Evolutionary conservation across 2,113 vertebrate species (phyloP).

Genomic region (Burhinus bistriatus): DNA sequence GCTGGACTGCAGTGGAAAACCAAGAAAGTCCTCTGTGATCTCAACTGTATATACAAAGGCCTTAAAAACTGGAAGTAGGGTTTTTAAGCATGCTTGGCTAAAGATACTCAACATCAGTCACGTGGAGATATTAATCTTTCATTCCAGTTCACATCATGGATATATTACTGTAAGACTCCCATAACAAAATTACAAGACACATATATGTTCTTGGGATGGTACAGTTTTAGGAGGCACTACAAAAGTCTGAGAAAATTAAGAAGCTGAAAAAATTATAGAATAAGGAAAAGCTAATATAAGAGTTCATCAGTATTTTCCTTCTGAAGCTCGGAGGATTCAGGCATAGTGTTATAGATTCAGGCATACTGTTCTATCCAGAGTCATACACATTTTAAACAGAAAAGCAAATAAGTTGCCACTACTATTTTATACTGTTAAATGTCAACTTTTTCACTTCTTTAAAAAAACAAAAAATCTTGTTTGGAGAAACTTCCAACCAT

Average conservation of each 20-base stretch:
- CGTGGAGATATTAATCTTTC: neutral
- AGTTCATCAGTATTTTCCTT: neutral
- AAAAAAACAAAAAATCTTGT: neutral
- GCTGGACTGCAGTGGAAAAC: neutral
- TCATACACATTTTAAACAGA: neutral
- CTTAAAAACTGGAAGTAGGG: neutral
- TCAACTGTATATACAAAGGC: neutral
- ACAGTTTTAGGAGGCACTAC: neutral
- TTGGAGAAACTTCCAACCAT: neutral
- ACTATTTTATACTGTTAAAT: neutral
- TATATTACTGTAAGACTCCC: neutral
- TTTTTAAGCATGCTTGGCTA: neutral
- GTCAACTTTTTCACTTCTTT: neutral
- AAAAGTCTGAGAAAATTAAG: neutral
- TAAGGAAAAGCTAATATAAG: neutral
- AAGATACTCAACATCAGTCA: neutral
- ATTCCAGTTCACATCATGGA: accelerated
- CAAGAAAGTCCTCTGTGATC: neutral
- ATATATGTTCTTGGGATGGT: neutral
- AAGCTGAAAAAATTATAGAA: neutral
- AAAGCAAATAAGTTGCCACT: neutral
- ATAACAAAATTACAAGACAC: neutral
- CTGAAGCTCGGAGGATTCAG: neutral
- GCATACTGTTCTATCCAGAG: neutral
- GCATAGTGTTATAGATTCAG: neutral